These are phyloP conservation scores for Thamnophis elegans DNA, from an alignment of 2,797 vertebrate species.

Conservation along the genomic window DNA sequence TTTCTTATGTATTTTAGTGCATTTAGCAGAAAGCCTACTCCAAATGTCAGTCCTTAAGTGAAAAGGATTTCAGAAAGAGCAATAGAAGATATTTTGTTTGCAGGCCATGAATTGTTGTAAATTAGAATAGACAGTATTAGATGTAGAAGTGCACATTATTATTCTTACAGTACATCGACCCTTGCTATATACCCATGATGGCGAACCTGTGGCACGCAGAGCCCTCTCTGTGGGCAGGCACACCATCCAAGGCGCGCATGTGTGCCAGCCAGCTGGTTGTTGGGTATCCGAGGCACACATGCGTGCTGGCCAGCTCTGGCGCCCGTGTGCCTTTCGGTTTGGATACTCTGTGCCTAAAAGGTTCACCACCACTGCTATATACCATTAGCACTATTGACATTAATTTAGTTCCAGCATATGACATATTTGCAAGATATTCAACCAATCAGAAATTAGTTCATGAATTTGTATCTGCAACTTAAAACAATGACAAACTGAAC, in stretches of 20 bases:
- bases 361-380: background rate
- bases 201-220: too few relatives aligned
- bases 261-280: too few relatives aligned
- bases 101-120: background rate
- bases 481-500: background rate
- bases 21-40: background rate
- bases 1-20: background rate
- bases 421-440: background rate
- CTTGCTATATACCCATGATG: background rate
- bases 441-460: background rate
- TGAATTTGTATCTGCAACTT: background rate
- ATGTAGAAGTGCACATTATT: background rate
- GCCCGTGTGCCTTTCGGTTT: too few relatives aligned
- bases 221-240: too few relatives aligned
- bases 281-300: too few relatives aligned
- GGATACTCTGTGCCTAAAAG: too few relatives aligned
- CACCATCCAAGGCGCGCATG: too few relatives aligned
- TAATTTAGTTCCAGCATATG: background rate
- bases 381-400: background rate
- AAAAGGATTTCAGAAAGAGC: background rate
- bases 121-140: background rate
- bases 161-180: background rate
- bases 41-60: background rate
- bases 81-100: background rate
- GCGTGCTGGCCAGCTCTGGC: too few relatives aligned